Conservation (phyloP, 2,797 vertebrate genomes). For the Anguilla pacifica region DNA sequence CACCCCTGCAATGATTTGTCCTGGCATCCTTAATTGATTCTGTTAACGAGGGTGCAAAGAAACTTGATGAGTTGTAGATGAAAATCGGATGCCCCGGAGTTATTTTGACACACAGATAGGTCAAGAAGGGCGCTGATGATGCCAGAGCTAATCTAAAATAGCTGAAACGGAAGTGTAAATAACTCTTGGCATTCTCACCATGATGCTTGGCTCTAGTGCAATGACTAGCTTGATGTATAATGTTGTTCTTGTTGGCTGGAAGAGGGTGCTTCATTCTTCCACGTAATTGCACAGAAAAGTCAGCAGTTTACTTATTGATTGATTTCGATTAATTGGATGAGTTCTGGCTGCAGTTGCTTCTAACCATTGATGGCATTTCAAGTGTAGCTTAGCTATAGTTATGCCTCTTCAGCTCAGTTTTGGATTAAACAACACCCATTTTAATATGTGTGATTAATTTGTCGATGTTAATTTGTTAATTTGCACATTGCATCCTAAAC, state of each 20-base stretch:
- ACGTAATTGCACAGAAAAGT: constrained; percentile 1
- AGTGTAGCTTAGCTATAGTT: not conserved
- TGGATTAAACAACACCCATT: not conserved
- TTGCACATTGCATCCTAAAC: not conserved
- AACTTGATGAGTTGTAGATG: constrained; percentile 39
- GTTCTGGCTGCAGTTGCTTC: not conserved
- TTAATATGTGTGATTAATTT: not conserved
- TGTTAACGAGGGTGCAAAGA: constrained; percentile 59
- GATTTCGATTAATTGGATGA: not conserved
- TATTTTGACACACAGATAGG: constrained; percentile 65
- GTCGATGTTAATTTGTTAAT: not conserved
- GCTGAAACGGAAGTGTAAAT: constrained; percentile 54
- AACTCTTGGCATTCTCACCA: constrained; percentile 37
- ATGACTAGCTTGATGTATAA: constrained; percentile 25
- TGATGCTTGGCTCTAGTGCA: constrained; percentile 45
- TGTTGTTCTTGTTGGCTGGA: not conserved
- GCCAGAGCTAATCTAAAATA: constrained; percentile 56
- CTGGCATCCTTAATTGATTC: constrained; percentile 70
- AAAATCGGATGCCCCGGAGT: constrained; percentile 56
- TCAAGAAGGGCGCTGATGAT: constrained; percentile 47
- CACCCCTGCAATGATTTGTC: constrained; percentile 54
- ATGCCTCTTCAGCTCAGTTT: not conserved
- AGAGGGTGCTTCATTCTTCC: not conserved
- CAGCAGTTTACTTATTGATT: not conserved
- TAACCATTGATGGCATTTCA: constrained; percentile 12